Evolutionary conservation across 2,797 vertebrate species (phyloP), one percentile per base, ranked within the genome.

Genomic region (Delichon dasypus): DNA sequence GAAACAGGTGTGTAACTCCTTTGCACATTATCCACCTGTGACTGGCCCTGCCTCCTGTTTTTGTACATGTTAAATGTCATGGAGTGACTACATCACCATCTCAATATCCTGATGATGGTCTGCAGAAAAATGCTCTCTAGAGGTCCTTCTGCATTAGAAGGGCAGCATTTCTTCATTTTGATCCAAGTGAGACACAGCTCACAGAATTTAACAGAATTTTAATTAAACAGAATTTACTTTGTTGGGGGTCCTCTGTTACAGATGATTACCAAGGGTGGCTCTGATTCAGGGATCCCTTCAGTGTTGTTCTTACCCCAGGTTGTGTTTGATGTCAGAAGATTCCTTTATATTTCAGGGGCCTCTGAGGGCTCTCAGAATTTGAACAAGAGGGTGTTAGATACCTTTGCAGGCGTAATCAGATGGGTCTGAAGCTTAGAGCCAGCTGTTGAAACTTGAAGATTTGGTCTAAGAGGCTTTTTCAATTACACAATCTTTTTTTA

Each of bases 151-250:
- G 22, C 16, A 7, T 78, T 34, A 57, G 22, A 22, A 87, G 61
- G 16, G 13, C 20, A 38, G 25, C 16, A 8, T n/a, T 87, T 45
- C 54, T 82, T 45, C 9, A 22, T 53, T 88, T 44, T 7, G 2
- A 62, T 14, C n/a, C 40, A 44, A 67, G 15, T 0, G 0, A 84
- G 38, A 30, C 23, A 25, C 18, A 79, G 25, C 5, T n/a, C n/a
- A n/a, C n/a, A n/a, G n/a, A n/a, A n/a, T n/a, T n/a, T n/a, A n/a
- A n/a, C n/a, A n/a, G n/a, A n/a, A n/a, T n/a, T n/a, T n/a, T n/a
- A n/a, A n/a, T 64, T 36, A 50, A 85, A 65, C 7, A 65, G 42
- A 38, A 65, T 72, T 72, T 71, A 19, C 12, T 5, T 68, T 61
- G 29, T 38, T 65, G 51, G 8, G 51, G 16, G 26, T 76, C 27